Evolutionary conservation across 2,797 vertebrate genomes (phyloP).

Genomic region (Phataginus tricuspis): DNA sequence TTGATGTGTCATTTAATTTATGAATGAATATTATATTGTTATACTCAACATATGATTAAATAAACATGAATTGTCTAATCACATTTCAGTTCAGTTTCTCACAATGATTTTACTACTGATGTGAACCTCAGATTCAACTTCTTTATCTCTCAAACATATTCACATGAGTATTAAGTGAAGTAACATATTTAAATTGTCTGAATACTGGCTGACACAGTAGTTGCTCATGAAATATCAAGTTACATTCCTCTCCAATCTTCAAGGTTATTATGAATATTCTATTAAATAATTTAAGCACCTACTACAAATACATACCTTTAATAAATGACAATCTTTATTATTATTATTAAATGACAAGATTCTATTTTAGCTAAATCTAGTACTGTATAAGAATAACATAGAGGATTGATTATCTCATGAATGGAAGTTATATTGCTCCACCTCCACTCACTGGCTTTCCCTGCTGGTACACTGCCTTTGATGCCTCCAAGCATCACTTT

Average conservation of each 20-base stretch:
- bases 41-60: background rate
- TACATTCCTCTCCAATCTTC: background rate
- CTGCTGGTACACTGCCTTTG: background rate
- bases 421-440: background rate
- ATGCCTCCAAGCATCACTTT: background rate
- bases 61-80: background rate
- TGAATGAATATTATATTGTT: background rate
- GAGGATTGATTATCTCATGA: background rate
- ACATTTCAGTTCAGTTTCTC: background rate
- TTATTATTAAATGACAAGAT: background rate
- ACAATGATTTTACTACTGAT: background rate
- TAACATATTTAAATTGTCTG: background rate
- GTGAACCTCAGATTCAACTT: slow-evolving; percentile 19
- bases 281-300: background rate
- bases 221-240: background rate
- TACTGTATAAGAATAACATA: background rate
- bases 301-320: background rate
- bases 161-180: background rate
- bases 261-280: background rate
- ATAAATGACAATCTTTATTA: background rate
- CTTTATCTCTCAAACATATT: background rate
- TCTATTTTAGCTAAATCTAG: background rate
- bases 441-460: background rate
- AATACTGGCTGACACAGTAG: background rate
- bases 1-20: background rate